phyloP scores from a whole-genome alignment of 1,140 invertebrate species.

The Eueides isabella region DNA sequence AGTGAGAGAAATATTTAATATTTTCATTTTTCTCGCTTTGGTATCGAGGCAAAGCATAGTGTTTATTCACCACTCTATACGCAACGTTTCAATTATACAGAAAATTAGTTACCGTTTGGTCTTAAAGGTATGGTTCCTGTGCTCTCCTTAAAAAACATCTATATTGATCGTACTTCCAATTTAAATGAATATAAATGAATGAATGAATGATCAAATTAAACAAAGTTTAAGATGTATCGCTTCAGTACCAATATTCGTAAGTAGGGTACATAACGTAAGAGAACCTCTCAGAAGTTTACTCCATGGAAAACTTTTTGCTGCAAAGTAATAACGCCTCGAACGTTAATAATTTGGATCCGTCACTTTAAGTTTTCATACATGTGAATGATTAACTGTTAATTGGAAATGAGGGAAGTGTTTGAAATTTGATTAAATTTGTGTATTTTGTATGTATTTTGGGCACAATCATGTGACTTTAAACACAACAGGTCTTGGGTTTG shows the following conservation, averaged over 20 bases:
- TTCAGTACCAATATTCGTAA: neutral
- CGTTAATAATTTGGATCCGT: neutral
- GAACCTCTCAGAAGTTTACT: neutral
- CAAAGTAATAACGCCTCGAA: conserved; percentile 7
- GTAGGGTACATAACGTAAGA: neutral
- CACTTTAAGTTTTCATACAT: conserved; percentile 2
- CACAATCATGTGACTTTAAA: no score
- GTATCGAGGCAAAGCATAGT: no score
- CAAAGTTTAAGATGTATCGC: neutral
- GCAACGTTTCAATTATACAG: no score
- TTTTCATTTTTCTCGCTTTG: no score
- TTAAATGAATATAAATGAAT: neutral
- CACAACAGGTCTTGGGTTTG: no score
- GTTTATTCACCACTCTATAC: no score
- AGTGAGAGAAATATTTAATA: no score
- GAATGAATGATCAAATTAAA: neutral
- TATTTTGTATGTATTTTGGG: no score
- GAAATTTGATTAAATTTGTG: neutral
- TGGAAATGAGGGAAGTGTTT: neutral
- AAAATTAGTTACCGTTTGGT: no score
- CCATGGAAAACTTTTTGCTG: neutral
- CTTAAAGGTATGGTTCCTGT: no score
- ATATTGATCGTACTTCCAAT: no score
- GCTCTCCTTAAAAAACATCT: no score
- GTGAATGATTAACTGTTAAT: conserved; percentile 10